phyloP scores from a whole-genome alignment of 2,888 invertebrate genomes.

The Polymixis lichenea region DNA sequence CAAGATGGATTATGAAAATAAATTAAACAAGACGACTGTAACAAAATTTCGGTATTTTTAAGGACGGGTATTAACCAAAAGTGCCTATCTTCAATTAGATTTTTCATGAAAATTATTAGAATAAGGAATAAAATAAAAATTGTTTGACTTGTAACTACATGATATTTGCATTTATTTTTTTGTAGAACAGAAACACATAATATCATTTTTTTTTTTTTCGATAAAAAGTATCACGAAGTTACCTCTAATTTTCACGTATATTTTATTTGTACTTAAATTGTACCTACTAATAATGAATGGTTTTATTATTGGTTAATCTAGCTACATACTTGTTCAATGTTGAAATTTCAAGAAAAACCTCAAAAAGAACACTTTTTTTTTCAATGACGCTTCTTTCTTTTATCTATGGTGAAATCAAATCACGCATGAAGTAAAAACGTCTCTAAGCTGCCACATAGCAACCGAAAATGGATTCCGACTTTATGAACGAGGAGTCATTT shows the following conservation, averaged over 20 bases:
- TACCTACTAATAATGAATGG: too few relatives aligned
- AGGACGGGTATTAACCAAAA: not conserved
- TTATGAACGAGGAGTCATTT: not conserved
- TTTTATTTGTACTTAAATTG: too few relatives aligned
- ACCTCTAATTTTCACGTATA: not conserved
- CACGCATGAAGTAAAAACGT: not conserved
- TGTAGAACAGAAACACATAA: not conserved
- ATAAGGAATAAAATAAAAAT: not conserved
- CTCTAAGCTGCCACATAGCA: constrained; percentile 2
- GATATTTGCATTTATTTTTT: not conserved
- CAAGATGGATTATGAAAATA: not conserved
- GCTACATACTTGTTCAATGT: too few relatives aligned
- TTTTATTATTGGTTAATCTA: too few relatives aligned
- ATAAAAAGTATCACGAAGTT: not conserved
- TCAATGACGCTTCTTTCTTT: too few relatives aligned
- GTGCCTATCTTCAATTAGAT: not conserved
- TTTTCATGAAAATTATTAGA: not conserved
- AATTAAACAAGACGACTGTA: not conserved
- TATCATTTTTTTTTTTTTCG: not conserved
- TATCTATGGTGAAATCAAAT: not conserved
- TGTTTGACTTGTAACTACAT: not conserved
- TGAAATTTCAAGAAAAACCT: not conserved
- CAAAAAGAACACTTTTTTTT: not conserved
- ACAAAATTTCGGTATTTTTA: not conserved
- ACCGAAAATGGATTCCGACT: not conserved